A percentile compares a stretch with the other conserved stretches of the same genome.
These are phyloP conservation scores for Callorhinus ursinus DNA, from an alignment of 2,113 vertebrate species.

Conservation along the genomic window DNA sequence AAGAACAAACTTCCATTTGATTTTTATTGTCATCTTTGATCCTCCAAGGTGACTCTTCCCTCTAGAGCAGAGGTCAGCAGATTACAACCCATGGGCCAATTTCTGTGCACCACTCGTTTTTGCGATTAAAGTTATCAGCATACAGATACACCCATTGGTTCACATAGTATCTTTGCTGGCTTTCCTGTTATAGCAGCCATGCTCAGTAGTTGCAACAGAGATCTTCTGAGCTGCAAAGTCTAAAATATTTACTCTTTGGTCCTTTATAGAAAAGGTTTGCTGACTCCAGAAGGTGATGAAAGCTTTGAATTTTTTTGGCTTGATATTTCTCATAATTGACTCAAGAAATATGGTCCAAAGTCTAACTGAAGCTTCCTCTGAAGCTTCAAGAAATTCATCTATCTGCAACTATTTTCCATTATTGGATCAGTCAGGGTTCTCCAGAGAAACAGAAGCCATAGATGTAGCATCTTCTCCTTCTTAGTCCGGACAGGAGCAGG, in stretches of 20 bases:
- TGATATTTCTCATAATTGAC: neutral
- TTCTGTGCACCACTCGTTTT: neutral
- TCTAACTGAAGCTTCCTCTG: neutral
- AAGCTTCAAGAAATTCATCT: neutral
- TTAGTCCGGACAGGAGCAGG: neutral
- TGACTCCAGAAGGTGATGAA: neutral
- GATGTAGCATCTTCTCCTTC: neutral
- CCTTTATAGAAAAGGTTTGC: neutral
- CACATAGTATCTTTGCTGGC: fast-evolving
- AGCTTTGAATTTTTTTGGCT: neutral
- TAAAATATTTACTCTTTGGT: neutral
- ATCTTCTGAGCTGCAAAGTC: neutral
- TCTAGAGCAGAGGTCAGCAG: neutral
- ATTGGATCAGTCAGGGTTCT: neutral
- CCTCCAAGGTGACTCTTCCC: neutral
- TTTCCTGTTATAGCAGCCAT: neutral
- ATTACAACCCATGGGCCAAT: neutral
- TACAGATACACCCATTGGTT: neutral
- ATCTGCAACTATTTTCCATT: neutral
- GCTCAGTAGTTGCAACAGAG: neutral
- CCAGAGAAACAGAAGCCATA: neutral
- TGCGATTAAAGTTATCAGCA: neutral
- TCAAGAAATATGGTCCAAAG: neutral
- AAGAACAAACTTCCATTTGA: neutral
- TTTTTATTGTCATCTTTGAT: neutral